Conservation (phyloP, 2,888 invertebrate species). For the Meteorus colon region DNA sequence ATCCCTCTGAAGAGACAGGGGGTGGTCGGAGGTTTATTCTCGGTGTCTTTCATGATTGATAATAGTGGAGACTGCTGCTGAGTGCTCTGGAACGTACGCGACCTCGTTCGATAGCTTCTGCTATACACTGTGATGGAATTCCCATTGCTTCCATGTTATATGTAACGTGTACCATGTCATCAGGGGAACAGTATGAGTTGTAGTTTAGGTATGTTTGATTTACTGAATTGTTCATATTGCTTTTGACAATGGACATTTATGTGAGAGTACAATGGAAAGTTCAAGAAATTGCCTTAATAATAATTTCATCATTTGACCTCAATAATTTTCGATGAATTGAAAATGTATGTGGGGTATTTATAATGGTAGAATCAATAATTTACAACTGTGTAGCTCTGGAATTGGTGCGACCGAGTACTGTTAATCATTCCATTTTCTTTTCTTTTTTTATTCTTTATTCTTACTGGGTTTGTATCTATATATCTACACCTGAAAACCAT, state of each 20-base stretch:
- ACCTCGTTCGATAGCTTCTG: neutral
- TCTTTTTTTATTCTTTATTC: neutral
- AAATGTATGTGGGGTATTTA: neutral
- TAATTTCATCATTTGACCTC: neutral
- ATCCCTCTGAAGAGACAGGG: neutral
- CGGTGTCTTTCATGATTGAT: slow-evolving; percentile 11
- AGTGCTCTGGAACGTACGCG: slow-evolving; percentile 4
- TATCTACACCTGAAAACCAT: neutral
- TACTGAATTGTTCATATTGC: neutral
- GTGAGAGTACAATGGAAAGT: neutral
- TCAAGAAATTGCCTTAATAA: neutral
- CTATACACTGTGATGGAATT: slow-evolving; percentile 5
- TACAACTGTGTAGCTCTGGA: neutral
- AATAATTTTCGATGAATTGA: neutral
- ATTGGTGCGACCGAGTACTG: neutral
- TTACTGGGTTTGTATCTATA: neutral
- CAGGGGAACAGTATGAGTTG: neutral
- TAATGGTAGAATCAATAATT: neutral
- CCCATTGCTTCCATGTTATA: neutral
- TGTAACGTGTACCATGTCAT: neutral
- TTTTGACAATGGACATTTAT: neutral
- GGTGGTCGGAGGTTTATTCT: slow-evolving; percentile 4
- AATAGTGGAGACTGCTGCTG: neutral
- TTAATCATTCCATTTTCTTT: neutral
- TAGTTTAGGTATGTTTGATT: neutral